Base-by-base conservation (phyloP, 2,888 invertebrate species). In the Acleris sparsana region DNA sequence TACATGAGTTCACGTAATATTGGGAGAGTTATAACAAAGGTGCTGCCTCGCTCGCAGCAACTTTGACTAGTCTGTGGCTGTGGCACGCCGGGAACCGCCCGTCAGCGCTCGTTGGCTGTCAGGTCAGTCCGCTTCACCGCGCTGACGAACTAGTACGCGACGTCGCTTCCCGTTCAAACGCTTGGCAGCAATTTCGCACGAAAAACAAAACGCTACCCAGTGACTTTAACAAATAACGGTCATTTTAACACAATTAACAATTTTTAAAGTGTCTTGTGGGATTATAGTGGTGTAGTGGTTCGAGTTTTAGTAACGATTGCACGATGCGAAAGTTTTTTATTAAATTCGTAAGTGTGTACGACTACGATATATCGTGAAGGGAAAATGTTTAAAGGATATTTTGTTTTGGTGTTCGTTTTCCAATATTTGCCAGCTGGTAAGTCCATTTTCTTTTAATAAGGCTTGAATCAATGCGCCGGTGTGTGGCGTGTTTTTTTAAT, bases 341-440 rank as follows among this genome's bases (percentile, higher is more conserved):
- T 84, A 80, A 82, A 74, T 80, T 74, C 75, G 80, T 78, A 71
- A 81, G 83, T 86, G 85, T 83, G 80, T 80, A 78, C 75, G 80
- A 78, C 39, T 39, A 39, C 39, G 39, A 39, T 39, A 33, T 80
- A 78, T 80, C 82, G 76, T 80, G 76, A 78, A 85, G 75, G 78
- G 80, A 92, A 85, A 84, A 92, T 92, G 92, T 87, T 91, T 79
- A 88, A 83, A 79, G 88, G 85, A 83, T 84, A 83, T 70, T 71
- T 88, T 77, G 82, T 86, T 85, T 80, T 76, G 75, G 86, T 72
- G 75, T 87, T 73, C 33, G 74, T 87, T 72, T 76, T 85, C 67
- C 79, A 85, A 70, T 74, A 82, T 78, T 78, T 88, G 74, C 83
- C 84, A 69, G 77, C 78, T 70, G 90, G 90, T 91, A 74, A 89